Base-by-base conservation (phyloP, 2,113 vertebrate species). In the Apodemus speciosus region DNA sequence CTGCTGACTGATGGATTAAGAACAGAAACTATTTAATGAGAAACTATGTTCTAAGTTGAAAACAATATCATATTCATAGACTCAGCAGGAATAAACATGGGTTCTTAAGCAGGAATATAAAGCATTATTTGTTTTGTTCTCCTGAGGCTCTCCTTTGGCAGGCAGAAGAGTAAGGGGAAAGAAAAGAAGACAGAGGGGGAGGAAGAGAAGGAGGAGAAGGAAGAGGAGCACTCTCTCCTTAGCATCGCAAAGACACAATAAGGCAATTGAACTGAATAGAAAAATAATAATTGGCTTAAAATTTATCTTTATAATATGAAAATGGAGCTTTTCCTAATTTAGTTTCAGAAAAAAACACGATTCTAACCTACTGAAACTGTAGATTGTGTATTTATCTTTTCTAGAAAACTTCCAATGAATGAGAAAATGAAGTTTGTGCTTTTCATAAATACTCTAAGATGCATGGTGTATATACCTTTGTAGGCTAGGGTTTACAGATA, bases 271-370 rank as follows among this genome's bases (percentile, higher is more conserved):
- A 81, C 16, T 68, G n/a, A 94, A 64, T 21, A 94, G 46, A 35
- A 85, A 85, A 51, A 51, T 87, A 94, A 90, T 90, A 96, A 88
- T 85, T 80, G 40, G 23, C 18, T 11, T 90, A 30, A 25, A 85
- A 73, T 80, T 96, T 88, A 86, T 92, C 77, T 95, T 95, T 88
- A 73, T 71, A 76, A 81, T 58, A 90, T 66, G 30, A 51, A 7
- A 90, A 90, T 56, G 56, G 32, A 58, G 7, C 0, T 80, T 79
- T 92, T 38, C 35, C 64, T 91, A 51, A 68, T 85, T 95, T 86
- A 73, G 46, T 9, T 85, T 92, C 75, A 86, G 51, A 88, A 83
- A 62, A 62, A 86, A 95, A 81, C 4, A 40, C 56, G 64, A 94
- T 62, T 69, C 49, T 21, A 81, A 16, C 56, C 62, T 60, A 85